Base-by-base conservation (phyloP, 2,797 vertebrate genomes). In the Malurus splendens region DNA sequence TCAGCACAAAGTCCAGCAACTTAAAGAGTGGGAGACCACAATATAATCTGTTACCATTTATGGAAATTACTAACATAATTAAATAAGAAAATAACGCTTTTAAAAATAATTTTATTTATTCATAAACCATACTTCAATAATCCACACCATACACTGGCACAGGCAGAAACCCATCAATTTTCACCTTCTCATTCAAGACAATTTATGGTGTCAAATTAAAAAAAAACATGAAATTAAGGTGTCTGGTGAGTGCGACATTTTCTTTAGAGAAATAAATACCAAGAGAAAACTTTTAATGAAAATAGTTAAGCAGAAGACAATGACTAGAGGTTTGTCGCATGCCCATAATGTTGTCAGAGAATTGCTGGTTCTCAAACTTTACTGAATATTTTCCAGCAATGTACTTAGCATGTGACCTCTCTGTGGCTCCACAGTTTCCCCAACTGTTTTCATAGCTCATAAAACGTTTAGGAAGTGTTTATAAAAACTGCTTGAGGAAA, bases 391-490 rank as follows among this genome's bases (percentile, higher is more conserved):
- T 96, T 96, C 96, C 93, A 95, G 90, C 64, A 89, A 88, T 57
- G 57, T 96, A 95, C 92, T 97, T 96, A 95, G 94, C 73, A 92
- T 94, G 84, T 95, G 94, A 97, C 94, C 95, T 97, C 93, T 93
- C 86, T 76, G 87, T 96, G 95, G 91, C 95, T 95, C 88, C 91
- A 85, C 82, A 94, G 92, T 90, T 96, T 94, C 87, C 92, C 81
- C 86, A 95, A 95, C 88, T 94, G 93, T 93, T 97, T 96, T 96
- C 95, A 95, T 96, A 97, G 96, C 94, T 96, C 94, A 95, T 97
- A 97, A 97, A 97, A 94, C 1, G 59, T 95, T 97, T 96, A 95
- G 93, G 87, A 97, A 96, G 91, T 96, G 95, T 97, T 97, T 96
- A 95, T 96, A 96, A 97, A 96, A 97, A 89, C 93, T 96, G 83